Evolutionary conservation across 2,888 invertebrate species (phyloP), one percentile per base, ranked within the genome.

Genomic region (Mechanitis messenoides): DNA sequence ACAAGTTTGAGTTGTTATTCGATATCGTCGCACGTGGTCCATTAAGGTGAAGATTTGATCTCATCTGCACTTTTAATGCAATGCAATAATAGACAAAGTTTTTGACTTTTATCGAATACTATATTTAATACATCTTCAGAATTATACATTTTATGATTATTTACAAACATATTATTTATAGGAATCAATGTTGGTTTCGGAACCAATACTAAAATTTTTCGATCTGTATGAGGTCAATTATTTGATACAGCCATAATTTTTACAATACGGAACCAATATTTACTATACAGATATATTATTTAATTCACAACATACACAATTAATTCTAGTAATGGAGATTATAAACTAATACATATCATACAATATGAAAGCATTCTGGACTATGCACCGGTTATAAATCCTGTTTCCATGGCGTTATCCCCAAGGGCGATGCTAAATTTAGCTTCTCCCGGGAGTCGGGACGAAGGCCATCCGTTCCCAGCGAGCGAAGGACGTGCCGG

Each of bases 381-480:
- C 63, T 59, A 46, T 47, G 67, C 67, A 67, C 64, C 68, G 73
- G 69, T 79, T 74, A 85, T 86, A 85, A 85, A 87, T 87, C 87
- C 85, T 81, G 86, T 86, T 85, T 50, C 50, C 50, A 50, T 82
- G 81, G 80, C 75, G 83, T 77, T 69, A 78, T 74, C 78, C 80
- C 82, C 86, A 87, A 87, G 87, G 86, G 85, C 85, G 81, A 74
- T 68, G 79, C 80, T 89, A 89, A 87, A 85, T 85, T 81, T 88
- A 89, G 87, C 11, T 11, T 50, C 79, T 62, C 74, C 74, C 64
- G 66, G 64, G 66, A 66, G 58, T 74, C 78, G 77, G 76, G 68
- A 73, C 80, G 83, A 85, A 84, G 84, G 85, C 80, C 84, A 74
- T 69, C 68, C 67, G 74, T 74, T 74, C 75, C 79, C 71, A 71